These are phyloP conservation scores for Penaeus monodon DNA, from an alignment of 2,888 invertebrate genomes.

Conservation along the genomic window DNA sequence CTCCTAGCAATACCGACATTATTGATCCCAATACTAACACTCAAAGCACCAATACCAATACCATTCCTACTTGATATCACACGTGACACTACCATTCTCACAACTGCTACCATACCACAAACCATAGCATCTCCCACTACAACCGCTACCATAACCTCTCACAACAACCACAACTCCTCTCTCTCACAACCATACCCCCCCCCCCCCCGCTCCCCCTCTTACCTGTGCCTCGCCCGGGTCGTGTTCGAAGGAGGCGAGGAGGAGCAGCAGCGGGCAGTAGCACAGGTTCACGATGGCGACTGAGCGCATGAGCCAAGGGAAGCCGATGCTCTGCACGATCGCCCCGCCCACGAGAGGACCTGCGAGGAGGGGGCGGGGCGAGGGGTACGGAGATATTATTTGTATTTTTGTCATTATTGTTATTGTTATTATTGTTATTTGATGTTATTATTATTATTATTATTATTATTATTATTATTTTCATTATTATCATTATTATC, in stretches of 20 bases:
- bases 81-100: no score
- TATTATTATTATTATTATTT: no score
- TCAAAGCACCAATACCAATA: no score
- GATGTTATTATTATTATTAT: no score
- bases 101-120: no score
- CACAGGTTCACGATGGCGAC: constrained; percentile 79
- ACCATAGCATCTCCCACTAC: not conserved
- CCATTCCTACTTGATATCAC: no score
- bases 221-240: constrained; percentile 38
- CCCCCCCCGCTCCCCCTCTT: not conserved
- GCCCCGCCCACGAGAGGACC: constrained; percentile 83
- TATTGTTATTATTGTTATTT: not conserved
- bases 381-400: not conserved
- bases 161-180: no score
- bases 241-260: constrained; percentile 66
- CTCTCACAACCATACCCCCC: not conserved
- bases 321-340: constrained; percentile 79
- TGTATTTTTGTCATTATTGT: not conserved
- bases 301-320: constrained; percentile 81
- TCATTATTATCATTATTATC: no score
- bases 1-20: no score
- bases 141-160: no score
- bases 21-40: no score
- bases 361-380: constrained; percentile 67
- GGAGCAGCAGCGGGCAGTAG: constrained; percentile 78